Percentiles rank a stretch among this genome's conserved stretches.
Conservation (phyloP, 2,113 vertebrate species). For the Illadopsis cleaveri region DNA sequence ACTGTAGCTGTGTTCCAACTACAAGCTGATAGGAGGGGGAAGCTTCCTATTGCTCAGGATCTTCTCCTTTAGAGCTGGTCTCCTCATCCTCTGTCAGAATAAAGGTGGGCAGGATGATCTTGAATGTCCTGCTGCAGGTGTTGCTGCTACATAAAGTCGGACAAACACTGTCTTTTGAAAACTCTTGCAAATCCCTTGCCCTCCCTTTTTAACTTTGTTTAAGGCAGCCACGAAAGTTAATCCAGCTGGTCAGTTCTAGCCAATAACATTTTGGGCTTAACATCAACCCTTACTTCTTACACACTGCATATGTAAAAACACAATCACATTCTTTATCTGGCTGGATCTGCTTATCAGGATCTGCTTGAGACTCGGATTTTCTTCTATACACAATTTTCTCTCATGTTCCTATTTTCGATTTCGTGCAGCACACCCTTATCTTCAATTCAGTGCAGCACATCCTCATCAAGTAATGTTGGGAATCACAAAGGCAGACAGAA, state of each 20-base stretch:
- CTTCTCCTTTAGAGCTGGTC: neutral
- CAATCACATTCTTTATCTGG: neutral
- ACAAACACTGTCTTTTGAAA: neutral
- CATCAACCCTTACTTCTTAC: neutral
- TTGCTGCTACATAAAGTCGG: neutral
- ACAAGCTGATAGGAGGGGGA: neutral
- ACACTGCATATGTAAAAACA: neutral
- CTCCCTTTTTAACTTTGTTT: neutral
- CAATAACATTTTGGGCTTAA: neutral
- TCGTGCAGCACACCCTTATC: neutral
- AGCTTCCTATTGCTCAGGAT: neutral
- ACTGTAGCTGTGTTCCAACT: neutral
- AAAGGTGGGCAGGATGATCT: neutral
- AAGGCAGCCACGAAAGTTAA: neutral
- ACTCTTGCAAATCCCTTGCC: neutral
- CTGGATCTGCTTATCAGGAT: neutral
- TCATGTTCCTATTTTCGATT: neutral
- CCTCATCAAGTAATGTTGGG: neutral
- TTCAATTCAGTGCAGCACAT: neutral
- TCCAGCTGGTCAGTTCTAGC: neutral
- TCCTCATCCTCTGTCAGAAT: neutral
- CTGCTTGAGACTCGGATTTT: neutral
- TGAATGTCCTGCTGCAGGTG: neutral
- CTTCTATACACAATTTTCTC: neutral
- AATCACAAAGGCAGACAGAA: neutral